These are phyloP conservation scores for Myiozetetes cayanensis DNA, from an alignment of 2,113 vertebrate genomes.

Conservation along the genomic window DNA sequence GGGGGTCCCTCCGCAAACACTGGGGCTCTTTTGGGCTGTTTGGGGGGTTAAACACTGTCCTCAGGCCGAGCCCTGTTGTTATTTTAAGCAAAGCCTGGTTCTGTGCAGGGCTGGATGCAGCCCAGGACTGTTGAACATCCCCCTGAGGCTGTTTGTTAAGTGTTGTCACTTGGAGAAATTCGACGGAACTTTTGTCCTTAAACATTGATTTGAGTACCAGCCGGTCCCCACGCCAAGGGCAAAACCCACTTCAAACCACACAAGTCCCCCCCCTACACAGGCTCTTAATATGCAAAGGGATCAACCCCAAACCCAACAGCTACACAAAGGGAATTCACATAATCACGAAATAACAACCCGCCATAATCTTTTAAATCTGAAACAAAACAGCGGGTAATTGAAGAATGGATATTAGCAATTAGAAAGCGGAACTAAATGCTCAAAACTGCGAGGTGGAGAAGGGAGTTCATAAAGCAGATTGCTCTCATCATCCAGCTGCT, in stretches of 20 bases:
- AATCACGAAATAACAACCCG: not conserved
- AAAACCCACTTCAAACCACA: accelerated
- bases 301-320: not conserved
- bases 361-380: constrained; percentile 7
- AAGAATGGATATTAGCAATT: constrained; percentile 26
- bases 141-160: accelerated
- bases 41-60: accelerated
- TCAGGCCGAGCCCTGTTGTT: accelerated
- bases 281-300: not conserved
- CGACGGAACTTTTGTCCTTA: not conserved
- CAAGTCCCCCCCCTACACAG: not conserved
- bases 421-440: constrained; percentile 41
- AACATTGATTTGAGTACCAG: not conserved
- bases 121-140: accelerated
- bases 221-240: not conserved
- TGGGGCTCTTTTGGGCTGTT: not conserved
- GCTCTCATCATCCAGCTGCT: constrained; percentile 17
- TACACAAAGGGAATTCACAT: not conserved
- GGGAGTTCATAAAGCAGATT: constrained; percentile 1
- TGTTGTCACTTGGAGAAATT: not conserved
- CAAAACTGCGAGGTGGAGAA: not conserved
- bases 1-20: accelerated
- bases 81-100: not conserved
- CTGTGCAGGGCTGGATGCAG: not conserved
- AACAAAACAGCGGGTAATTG: constrained; percentile 31